Conservation (phyloP, 1,140 invertebrate genomes). For the Cyphomyrmex costatus region DNA sequence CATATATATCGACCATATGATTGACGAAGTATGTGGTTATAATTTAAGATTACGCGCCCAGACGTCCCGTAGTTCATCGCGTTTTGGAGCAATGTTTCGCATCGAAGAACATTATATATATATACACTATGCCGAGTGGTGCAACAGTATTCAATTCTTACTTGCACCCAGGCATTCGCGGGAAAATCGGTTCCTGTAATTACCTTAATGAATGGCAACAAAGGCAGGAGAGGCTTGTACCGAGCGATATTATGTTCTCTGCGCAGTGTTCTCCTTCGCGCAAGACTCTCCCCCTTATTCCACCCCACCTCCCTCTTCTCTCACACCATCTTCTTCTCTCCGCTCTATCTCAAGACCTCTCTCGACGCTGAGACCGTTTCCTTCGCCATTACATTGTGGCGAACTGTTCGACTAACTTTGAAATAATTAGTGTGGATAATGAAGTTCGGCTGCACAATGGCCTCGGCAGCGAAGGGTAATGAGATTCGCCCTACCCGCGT, state of each 20-base stretch:
- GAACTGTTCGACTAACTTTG: constrained; percentile 85
- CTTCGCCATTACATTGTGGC: constrained; percentile 84
- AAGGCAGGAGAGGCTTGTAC: constrained; percentile 68
- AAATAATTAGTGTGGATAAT: constrained; percentile 86
- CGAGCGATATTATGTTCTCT: constrained; percentile 71
- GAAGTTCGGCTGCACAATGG: constrained; percentile 83
- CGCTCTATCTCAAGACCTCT: constrained; percentile 61
- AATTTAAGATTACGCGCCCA: constrained; percentile 30
- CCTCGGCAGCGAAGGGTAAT: constrained; percentile 77
- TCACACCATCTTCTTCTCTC: constrained; percentile 38
- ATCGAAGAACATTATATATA: constrained; percentile 9
- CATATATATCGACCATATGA: constrained; percentile 13
- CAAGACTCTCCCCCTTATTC: constrained; percentile 16
- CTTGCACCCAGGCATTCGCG: constrained; percentile 60
- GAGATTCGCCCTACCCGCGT: constrained; percentile 75
- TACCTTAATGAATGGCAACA: constrained; percentile 80
- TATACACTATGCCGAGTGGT: constrained; percentile 20
- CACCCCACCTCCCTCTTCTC: constrained; percentile 3
- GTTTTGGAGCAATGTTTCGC: constrained; percentile 36
- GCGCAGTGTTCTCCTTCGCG: constrained; percentile 48
- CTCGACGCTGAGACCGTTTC: constrained; percentile 79
- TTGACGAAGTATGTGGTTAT: not conserved
- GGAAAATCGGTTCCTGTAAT: constrained; percentile 77
- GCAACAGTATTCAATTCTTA: constrained; percentile 69
- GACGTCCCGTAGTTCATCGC: constrained; percentile 42